A percentile compares a stretch with the other conserved stretches of the same genome.
phyloP scores from a whole-genome alignment of 1,140 invertebrate species.

The Maniola jurtina region DNA sequence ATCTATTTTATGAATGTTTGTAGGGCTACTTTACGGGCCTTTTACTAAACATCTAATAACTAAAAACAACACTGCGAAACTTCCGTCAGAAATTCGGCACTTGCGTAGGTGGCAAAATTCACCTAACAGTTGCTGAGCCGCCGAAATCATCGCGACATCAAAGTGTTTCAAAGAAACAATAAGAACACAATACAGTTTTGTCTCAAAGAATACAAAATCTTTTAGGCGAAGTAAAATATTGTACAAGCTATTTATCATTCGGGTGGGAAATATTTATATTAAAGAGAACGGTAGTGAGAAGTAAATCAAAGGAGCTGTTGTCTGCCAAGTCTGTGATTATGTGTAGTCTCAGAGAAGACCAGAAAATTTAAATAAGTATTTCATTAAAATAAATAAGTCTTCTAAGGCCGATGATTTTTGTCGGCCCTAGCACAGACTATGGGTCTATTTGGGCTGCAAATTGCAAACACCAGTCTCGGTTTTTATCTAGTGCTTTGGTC shows the following conservation, averaged over 20 bases:
- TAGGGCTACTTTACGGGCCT: too few species aligned
- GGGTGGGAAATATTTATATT: conserved; percentile 53
- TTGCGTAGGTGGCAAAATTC: too few species aligned
- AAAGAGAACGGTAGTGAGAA: conserved; percentile 64
- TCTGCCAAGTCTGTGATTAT: conserved; percentile 65
- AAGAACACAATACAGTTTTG: conserved; percentile 41
- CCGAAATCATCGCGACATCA: conserved; percentile 39
- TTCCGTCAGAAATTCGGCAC: too few species aligned
- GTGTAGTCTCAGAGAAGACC: background rate
- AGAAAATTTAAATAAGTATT: background rate
- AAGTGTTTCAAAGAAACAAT: conserved; percentile 34
- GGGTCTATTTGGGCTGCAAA: too few species aligned
- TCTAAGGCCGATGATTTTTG: too few species aligned
- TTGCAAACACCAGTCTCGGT: too few species aligned
- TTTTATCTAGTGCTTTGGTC: too few species aligned
- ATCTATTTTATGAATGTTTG: too few species aligned
- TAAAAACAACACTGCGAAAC: too few species aligned
- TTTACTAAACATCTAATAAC: too few species aligned
- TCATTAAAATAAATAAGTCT: too few species aligned
- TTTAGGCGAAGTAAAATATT: conserved; percentile 29
- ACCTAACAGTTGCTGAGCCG: conserved; percentile 13
- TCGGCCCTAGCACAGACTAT: too few species aligned
- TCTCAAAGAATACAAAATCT: conserved; percentile 22
- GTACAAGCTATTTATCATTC: conserved; percentile 40
- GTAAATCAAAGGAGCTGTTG: conserved; percentile 65